phyloP scores from a whole-genome alignment of 1,140 invertebrate genomes.

The Bombyx mandarina region DNA sequence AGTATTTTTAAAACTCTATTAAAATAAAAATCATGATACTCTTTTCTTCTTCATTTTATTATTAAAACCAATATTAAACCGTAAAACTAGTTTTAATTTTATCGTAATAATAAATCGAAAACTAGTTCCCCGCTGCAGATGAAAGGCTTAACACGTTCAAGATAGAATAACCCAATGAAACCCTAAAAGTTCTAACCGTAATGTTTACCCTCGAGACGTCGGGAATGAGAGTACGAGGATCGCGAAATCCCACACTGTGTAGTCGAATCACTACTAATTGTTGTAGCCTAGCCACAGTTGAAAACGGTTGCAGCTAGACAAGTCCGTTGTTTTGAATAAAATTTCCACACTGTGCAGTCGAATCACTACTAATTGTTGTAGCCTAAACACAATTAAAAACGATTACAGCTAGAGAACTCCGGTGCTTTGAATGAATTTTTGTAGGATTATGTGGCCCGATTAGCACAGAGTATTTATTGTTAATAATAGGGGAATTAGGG shows the following conservation, averaged over 20 bases:
- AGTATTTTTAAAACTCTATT: too few species aligned
- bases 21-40: too few species aligned
- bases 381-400: not conserved
- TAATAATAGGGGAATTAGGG: too few species aligned
- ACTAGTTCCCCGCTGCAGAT: too few species aligned
- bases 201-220: slow-evolving; percentile 1
- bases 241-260: slow-evolving; percentile 10
- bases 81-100: too few species aligned
- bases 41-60: too few species aligned
- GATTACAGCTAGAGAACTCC: not conserved
- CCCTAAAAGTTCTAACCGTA: slow-evolving; percentile 4
- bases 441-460: too few species aligned
- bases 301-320: not conserved
- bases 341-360: slow-evolving; percentile 6
- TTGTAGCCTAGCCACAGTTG: not conserved
- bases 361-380: slow-evolving; percentile 11
- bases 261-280: slow-evolving; percentile 13
- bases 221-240: not conserved
- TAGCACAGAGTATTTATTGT: too few species aligned
- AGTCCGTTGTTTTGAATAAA: not conserved
- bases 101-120: too few species aligned
- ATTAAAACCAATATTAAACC: too few species aligned
- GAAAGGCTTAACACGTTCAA: too few species aligned
- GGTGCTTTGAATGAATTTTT: too few species aligned
- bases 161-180: not conserved